phyloP scores from a whole-genome alignment of 2,797 vertebrate genomes.

The Muscicapa comitata region DNA sequence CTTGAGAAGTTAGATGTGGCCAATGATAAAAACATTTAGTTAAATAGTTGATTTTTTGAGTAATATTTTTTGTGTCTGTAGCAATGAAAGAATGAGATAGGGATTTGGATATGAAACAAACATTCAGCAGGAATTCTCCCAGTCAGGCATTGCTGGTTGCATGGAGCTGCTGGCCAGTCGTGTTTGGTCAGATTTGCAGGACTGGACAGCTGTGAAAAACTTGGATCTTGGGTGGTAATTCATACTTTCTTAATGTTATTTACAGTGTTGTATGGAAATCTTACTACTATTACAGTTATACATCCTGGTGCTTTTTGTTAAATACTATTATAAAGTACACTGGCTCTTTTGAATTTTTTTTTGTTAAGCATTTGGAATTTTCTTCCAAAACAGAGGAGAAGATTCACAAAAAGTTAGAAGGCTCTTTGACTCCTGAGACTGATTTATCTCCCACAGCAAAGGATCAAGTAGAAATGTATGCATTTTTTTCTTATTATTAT shows the following conservation, averaged over 20 bases:
- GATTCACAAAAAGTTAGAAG: conserved; percentile 91
- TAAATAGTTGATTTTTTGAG: background rate
- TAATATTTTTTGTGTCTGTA: background rate
- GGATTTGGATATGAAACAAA: background rate
- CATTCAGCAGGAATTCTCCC: background rate
- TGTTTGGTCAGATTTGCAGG: background rate
- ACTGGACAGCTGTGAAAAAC: background rate
- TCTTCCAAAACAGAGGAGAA: conserved; percentile 88
- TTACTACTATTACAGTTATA: background rate
- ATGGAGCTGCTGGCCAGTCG: background rate
- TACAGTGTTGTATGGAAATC: background rate
- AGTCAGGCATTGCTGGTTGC: background rate
- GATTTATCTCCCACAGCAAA: conserved; percentile 91
- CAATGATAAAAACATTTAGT: background rate
- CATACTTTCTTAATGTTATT: background rate
- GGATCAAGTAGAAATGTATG: conserved; percentile 99
- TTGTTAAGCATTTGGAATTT: conserved; percentile 47
- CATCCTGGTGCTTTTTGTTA: background rate
- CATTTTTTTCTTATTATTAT: background rate
- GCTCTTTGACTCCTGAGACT: conserved; percentile 90
- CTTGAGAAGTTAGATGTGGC: background rate
- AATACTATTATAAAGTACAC: background rate
- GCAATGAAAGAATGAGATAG: background rate
- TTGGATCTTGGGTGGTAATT: background rate
- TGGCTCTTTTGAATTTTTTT: background rate